Percentiles rank a stretch among this genome's conserved stretches.
phyloP scores from a whole-genome alignment of 1,140 invertebrate genomes.

The Trichonephila clavipes region DNA sequence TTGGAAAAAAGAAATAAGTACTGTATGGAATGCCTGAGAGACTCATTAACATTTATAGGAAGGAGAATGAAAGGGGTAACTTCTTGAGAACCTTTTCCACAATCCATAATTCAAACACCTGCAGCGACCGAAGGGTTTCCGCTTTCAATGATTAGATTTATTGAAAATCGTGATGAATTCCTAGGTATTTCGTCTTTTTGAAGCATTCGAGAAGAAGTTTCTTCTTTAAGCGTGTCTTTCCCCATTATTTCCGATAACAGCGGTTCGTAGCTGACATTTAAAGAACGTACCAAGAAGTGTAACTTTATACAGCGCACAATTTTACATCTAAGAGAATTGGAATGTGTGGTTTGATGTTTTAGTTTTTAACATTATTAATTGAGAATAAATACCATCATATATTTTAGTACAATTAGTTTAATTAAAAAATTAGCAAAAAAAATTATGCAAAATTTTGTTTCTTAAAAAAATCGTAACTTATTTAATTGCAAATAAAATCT shows the following conservation, averaged over 20 bases:
- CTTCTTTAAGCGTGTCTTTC: slow-evolving; percentile 35
- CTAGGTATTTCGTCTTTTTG: neutral
- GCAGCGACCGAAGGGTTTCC: neutral
- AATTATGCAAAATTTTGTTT: too few relatives aligned
- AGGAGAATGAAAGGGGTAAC: slow-evolving; percentile 53
- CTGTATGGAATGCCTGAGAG: slow-evolving; percentile 3
- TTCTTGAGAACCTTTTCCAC: slow-evolving; percentile 36
- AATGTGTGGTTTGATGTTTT: neutral
- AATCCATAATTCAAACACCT: slow-evolving; percentile 61
- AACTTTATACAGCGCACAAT: neutral
- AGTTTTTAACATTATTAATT: too few relatives aligned
- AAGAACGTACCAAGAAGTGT: neutral
- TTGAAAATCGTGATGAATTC: slow-evolving; percentile 49
- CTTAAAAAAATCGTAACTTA: too few relatives aligned
- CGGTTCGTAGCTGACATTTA: neutral
- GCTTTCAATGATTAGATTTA: slow-evolving; percentile 54
- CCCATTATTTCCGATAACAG: slow-evolving; percentile 10
- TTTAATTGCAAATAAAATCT: too few relatives aligned
- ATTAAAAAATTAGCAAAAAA: too few relatives aligned
- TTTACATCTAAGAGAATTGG: too few relatives aligned
- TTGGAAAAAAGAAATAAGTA: slow-evolving; percentile 32
- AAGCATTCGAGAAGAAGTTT: neutral
- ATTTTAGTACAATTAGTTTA: too few relatives aligned
- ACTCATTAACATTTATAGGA: slow-evolving; percentile 67
- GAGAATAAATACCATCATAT: too few relatives aligned